Conservation (phyloP, 2,888 invertebrate species). For the Trichogramma dendrolimi region DNA sequence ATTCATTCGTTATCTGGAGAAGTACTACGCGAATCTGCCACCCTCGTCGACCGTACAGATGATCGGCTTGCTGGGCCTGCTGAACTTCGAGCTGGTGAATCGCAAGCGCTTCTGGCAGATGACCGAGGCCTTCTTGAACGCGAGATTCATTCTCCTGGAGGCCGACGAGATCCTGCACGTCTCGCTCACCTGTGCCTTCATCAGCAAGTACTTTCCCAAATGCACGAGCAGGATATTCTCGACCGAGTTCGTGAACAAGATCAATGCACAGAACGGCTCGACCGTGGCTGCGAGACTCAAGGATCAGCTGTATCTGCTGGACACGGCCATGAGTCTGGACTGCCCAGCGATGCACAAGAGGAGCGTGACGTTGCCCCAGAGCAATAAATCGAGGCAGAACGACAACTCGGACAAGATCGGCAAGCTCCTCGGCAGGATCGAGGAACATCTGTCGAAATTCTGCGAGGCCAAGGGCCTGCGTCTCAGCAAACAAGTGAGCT, state of each 20-base stretch:
- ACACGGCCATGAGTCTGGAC: constrained; percentile 63
- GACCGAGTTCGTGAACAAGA: constrained; percentile 59
- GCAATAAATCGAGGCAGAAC: too few relatives aligned
- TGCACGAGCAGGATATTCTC: constrained; percentile 61
- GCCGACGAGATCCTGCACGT: constrained; percentile 60
- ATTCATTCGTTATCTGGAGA: constrained; percentile 59
- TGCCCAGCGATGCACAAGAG: constrained; percentile 45
- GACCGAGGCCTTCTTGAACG: constrained; percentile 56
- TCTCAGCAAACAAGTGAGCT: too few relatives aligned
- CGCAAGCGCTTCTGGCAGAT: constrained; percentile 58
- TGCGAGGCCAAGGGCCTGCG: too few relatives aligned
- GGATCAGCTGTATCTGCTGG: constrained; percentile 60
- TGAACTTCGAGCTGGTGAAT: constrained; percentile 58
- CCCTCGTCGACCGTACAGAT: constrained; percentile 58
- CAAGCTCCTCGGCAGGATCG: background rate
- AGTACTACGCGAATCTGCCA: constrained; percentile 53
- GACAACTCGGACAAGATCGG: too few relatives aligned
- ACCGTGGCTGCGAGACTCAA: constrained; percentile 48
- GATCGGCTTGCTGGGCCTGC: constrained; percentile 60
- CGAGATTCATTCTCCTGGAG: constrained; percentile 59
- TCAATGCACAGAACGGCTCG: constrained; percentile 51
- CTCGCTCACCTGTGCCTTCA: constrained; percentile 62
- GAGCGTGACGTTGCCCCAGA: background rate
- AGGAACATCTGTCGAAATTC: background rate
- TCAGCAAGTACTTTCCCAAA: constrained; percentile 60